These are phyloP conservation scores for Brachionus paranguensis DNA, from an alignment of 1,140 invertebrate species.

Conservation along the genomic window DNA sequence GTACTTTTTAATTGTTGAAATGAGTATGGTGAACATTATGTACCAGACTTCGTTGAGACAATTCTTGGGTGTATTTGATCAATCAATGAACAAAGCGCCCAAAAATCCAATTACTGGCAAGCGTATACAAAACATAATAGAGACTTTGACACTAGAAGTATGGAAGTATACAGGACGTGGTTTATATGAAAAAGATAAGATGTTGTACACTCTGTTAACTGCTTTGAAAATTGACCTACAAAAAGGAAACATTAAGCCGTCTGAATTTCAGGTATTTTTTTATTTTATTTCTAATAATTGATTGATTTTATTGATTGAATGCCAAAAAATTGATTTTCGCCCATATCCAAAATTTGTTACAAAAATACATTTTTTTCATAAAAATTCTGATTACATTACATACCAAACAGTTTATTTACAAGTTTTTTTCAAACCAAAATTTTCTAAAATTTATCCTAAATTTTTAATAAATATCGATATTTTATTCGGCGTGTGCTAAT, in stretches of 20 bases:
- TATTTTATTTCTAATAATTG: background rate
- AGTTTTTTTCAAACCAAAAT: too few species aligned
- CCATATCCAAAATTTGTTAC: too few species aligned
- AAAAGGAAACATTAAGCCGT: constrained; percentile 69
- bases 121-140: constrained; percentile 78
- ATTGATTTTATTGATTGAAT: constrained; percentile 49
- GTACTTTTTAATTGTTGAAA: constrained; percentile 93
- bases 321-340: background rate
- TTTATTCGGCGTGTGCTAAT: too few species aligned
- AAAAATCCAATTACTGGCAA: constrained; percentile 72
- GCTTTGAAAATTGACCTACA: constrained; percentile 90
- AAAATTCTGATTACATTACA: too few species aligned
- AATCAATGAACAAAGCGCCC: constrained; percentile 59
- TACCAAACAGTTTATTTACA: too few species aligned
- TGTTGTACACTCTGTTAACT: constrained; percentile 83
- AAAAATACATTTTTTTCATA: too few species aligned
- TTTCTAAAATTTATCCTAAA: too few species aligned
- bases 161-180: constrained; percentile 74
- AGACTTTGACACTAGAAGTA: constrained; percentile 81
- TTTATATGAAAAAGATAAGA: constrained; percentile 86
- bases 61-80: constrained; percentile 84
- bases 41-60: constrained; percentile 94
- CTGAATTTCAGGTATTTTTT: constrained; percentile 69
- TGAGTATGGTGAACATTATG: constrained; percentile 92
- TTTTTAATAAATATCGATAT: too few species aligned